Conservation (phyloP, 2,888 invertebrate genomes). For the Psococerastis gibbosa region DNA sequence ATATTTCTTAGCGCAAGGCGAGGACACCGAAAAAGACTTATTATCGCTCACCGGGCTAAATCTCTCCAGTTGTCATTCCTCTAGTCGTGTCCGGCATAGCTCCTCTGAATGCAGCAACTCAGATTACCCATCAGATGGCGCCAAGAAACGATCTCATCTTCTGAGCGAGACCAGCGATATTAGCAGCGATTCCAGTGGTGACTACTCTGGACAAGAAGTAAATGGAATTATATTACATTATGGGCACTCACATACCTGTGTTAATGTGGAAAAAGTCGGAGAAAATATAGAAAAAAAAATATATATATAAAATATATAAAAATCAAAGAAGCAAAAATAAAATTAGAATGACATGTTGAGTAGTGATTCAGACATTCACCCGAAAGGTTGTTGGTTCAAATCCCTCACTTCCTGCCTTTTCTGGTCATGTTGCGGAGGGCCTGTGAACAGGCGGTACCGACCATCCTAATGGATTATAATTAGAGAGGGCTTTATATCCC, state of each 20-base stretch:
- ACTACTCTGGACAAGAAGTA: slow-evolving; percentile 28
- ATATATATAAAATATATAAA: no score
- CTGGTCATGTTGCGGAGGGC: no score
- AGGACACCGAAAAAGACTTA: not conserved
- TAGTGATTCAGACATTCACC: no score
- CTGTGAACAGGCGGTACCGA: no score
- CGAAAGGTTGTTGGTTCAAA: no score
- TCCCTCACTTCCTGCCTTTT: no score
- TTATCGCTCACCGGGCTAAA: not conserved
- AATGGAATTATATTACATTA: slow-evolving; percentile 12
- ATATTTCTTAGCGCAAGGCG: no score
- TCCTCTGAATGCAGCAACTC: slow-evolving; percentile 16
- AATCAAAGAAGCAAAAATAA: no score
- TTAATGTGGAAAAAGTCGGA: not conserved
- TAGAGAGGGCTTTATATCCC: no score
- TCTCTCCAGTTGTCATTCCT: slow-evolving; percentile 24
- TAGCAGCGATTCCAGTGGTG: slow-evolving; percentile 32
- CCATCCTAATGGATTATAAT: no score
- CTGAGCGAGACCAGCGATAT: slow-evolving; percentile 50
- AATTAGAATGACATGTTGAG: no score
- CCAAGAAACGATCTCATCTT: slow-evolving; percentile 33
- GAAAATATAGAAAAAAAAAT: no score
- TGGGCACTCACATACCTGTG: not conserved
- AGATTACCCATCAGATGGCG: slow-evolving; percentile 15
- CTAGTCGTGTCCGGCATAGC: slow-evolving; percentile 30